Evolutionary conservation across 2,888 invertebrate genomes (phyloP), one percentile per base, ranked within the genome.

Genomic region (Sepiola atlantica): DNA sequence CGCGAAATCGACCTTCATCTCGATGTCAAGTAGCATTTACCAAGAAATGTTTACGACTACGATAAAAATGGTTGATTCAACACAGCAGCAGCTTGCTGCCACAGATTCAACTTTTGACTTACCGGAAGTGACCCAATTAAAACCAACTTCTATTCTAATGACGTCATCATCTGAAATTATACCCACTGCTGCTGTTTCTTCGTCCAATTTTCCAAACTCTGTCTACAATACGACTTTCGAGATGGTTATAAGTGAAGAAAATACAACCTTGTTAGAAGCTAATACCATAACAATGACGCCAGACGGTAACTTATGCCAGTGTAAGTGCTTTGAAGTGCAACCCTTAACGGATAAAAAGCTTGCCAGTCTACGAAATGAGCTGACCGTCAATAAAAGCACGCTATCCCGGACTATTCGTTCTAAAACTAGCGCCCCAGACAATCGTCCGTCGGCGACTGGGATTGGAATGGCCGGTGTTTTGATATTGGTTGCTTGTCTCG

Each of bases 361-460:
- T 45, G 45, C 28, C n/a, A 92, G 55, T 18, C n/a, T 92, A 55
- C 35, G 32, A 92, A 54, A 92, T 1, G 92, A 92, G 54, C 24
- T 92, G 18, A 16, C 92, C 20, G 92, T 92, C 1, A 55, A 92
- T 16, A 92, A 92, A 92, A 92, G 55, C n/a, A 92, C 28, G 6
- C n/a, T 92, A 55, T 92, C 92, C 92, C 45, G 45, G n/a, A 92
- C 92, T n/a, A 92, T 92, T 35, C 92, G 92, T 18, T 45, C 92
- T 45, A 92, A 92, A 45, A 92, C 92, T 0, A 92, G 92, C 45
- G 92, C 92, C 28, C 54, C 92, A 6, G 92, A 92, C 55, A 18
- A 92, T n/a, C 92, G 92, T 45, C 24, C 12, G 28, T 92, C 92
- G 24, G 92, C 92, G 28, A 35, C 35, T 21, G 14, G 92, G 14